Percentiles rank a stretch among this genome's conserved stretches.
These are phyloP conservation scores for Siderastrea radians DNA, from an alignment of 92 coral and sea anemone species.

Conservation along the genomic window DNA sequence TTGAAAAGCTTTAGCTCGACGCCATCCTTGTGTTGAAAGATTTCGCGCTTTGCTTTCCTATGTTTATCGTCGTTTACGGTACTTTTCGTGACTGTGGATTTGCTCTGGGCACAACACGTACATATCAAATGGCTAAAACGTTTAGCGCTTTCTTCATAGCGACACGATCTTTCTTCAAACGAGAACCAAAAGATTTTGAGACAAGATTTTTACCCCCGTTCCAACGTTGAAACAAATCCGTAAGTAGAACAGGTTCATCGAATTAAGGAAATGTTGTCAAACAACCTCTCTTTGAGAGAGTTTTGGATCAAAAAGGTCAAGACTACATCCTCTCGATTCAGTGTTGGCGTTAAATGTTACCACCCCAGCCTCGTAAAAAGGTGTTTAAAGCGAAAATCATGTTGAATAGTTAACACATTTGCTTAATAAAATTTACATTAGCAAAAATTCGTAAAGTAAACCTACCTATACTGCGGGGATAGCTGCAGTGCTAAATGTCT, in stretches of 20 bases:
- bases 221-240: not conserved
- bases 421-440: slow-evolving; percentile 36
- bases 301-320: not conserved
- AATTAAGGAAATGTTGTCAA: not conserved
- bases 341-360: not conserved
- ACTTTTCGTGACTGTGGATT: slow-evolving; percentile 1
- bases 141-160: not conserved
- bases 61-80: not conserved
- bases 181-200: not conserved
- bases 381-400: slow-evolving; percentile 13
- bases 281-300: not conserved
- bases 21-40: slow-evolving; percentile 34
- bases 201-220: not conserved
- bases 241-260: not conserved
- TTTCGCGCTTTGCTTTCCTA: not conserved
- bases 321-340: not conserved
- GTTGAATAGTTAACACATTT: slow-evolving; percentile 25
- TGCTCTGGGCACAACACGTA: not conserved
- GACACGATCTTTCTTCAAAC: not conserved
- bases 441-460: slow-evolving; percentile 20
- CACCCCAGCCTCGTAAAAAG: not conserved
- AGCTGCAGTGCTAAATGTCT: slow-evolving; percentile 19
- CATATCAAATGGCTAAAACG: not conserved
- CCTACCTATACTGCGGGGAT: slow-evolving; percentile 3
- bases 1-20: not conserved